Conservation (phyloP, 1,140 invertebrate species). For the Heliconius melpomene region DNA sequence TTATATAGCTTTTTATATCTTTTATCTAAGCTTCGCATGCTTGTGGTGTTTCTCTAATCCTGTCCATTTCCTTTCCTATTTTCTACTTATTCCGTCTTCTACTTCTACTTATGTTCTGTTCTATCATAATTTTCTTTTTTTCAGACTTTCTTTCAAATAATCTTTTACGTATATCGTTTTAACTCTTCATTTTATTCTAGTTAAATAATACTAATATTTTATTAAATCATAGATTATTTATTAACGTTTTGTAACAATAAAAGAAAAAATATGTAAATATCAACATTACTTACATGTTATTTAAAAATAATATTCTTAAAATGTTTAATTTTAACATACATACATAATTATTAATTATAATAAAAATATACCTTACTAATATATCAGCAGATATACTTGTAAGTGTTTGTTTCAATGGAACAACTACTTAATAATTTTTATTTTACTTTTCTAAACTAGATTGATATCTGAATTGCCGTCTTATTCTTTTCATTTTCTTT, state of each 20-base stretch:
- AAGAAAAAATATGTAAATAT: neutral
- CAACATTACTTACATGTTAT: no score
- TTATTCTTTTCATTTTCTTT: no score
- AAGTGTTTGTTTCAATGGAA: no score
- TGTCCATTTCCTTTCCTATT: constrained; percentile 21
- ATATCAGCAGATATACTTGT: no score
- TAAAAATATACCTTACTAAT: no score
- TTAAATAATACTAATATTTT: constrained; percentile 21
- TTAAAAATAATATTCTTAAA: no score
- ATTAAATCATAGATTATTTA: neutral
- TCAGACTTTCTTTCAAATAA: neutral
- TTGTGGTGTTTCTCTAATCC: constrained; percentile 23
- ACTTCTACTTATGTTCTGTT: constrained; percentile 35
- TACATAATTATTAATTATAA: no score
- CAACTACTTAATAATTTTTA: no score
- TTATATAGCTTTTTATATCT: constrained; percentile 11
- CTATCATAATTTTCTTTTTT: constrained; percentile 18
- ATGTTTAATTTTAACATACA: no score
- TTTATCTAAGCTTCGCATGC: constrained; percentile 36
- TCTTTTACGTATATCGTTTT: neutral
- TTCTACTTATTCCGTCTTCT: constrained; percentile 36
- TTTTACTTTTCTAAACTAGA: no score
- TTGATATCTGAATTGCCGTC: no score
- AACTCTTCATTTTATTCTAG: constrained; percentile 25
- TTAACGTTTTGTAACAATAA: neutral